Conservation (phyloP, 2,888 invertebrate genomes). For the Melipona beecheii region DNA sequence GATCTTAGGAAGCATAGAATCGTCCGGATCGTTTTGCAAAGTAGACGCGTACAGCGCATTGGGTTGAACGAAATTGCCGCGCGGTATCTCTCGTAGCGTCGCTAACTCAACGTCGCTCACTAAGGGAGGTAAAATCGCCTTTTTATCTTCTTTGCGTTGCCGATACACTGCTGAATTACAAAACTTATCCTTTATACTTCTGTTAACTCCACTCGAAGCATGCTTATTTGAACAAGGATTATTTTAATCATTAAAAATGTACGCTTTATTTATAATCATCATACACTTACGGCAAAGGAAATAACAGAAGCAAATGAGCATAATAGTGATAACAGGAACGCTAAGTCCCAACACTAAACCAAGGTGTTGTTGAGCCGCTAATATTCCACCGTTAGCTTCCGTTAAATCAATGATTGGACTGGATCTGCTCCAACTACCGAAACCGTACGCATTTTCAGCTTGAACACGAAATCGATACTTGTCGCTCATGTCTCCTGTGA, state of each 20-base stretch:
- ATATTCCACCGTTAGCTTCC: slow-evolving; percentile 82
- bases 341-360: slow-evolving; percentile 88
- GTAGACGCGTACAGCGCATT: slow-evolving; percentile 92
- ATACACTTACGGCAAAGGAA: slow-evolving; percentile 85
- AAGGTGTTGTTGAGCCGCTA: slow-evolving; percentile 85
- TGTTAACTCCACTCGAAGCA: not conserved
- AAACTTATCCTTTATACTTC: slow-evolving; percentile 19
- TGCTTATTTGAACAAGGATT: not conserved
- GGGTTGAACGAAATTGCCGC: slow-evolving; percentile 91
- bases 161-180: slow-evolving; percentile 86
- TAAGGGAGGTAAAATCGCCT: slow-evolving; percentile 86
- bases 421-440: slow-evolving; percentile 90
- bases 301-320: slow-evolving; percentile 82
- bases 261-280: slow-evolving; percentile 14
- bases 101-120: slow-evolving; percentile 93
- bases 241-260: not conserved
- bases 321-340: slow-evolving; percentile 85
- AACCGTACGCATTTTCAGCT: slow-evolving; percentile 92
- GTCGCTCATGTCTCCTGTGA: slow-evolving; percentile 86
- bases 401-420: slow-evolving; percentile 88
- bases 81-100: slow-evolving; percentile 92
- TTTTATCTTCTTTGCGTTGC: slow-evolving; percentile 89
- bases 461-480: slow-evolving; percentile 91
- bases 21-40: slow-evolving; percentile 89
- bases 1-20: slow-evolving; percentile 93